These are phyloP conservation scores for Clarias batrachus DNA, from an alignment of 2,113 vertebrate species.

Conservation along the genomic window DNA sequence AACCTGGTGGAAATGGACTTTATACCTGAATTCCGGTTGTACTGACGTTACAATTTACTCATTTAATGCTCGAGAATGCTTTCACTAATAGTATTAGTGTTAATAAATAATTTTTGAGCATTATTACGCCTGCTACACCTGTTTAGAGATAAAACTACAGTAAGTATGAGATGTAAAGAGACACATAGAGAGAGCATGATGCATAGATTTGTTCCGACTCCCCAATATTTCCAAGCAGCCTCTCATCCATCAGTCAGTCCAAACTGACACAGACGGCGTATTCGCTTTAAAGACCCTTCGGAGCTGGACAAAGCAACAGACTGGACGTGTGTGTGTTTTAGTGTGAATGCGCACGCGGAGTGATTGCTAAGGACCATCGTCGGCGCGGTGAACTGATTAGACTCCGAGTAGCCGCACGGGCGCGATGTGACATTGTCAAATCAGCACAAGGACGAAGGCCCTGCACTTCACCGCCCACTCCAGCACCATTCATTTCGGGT, in stretches of 20 bases:
- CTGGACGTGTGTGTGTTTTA: conserved; percentile 2
- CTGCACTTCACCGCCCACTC: conserved; percentile 11
- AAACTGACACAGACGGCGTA: background rate
- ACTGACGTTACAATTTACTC: background rate
- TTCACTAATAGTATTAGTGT: background rate
- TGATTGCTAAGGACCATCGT: conserved; percentile 34
- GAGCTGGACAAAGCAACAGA: background rate
- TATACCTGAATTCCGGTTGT: background rate
- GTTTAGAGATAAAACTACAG: background rate
- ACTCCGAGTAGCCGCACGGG: conserved; percentile 3
- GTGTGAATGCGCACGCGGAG: background rate
- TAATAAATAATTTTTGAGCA: background rate
- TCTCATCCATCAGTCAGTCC: conserved; percentile 9
- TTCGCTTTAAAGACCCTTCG: background rate
- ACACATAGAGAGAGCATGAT: background rate
- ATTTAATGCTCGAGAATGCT: background rate
- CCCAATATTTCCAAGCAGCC: background rate
- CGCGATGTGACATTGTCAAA: conserved; percentile 32
- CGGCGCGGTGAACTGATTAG: conserved; percentile 27
- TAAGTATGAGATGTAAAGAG: background rate
- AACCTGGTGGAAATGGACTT: background rate
- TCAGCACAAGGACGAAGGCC: conserved; percentile 33
- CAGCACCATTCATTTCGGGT: conserved; percentile 5
- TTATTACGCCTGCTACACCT: background rate
- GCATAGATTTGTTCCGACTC: background rate